Evolutionary conservation across 2,888 invertebrate species (phyloP).

Genomic region (Fragum whitleyi): DNA sequence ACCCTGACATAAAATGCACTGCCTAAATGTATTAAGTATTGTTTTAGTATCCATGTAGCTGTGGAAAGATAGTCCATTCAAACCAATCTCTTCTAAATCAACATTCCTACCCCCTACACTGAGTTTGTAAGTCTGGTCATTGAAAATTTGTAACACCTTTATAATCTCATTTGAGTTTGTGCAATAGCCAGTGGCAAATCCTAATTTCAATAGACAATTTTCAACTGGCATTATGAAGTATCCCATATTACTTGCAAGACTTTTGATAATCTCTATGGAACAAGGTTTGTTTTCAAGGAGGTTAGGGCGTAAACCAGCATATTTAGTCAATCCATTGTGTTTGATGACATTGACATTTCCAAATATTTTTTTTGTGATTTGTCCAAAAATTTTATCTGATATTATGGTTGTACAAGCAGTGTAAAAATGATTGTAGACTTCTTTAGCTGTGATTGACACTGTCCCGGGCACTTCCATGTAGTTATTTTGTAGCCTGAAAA

Average conservation of each 20-base stretch:
- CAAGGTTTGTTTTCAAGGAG: conserved; percentile 8
- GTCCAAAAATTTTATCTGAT: background rate
- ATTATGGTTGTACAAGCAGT: background rate
- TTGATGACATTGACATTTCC: conserved; percentile 6
- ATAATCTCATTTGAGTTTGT: conserved; percentile 22
- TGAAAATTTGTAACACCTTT: conserved; percentile 6
- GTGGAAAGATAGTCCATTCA: conserved; percentile 6
- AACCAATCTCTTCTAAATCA: conserved; percentile 11
- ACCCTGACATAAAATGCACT: conserved; percentile 21
- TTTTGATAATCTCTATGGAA: background rate
- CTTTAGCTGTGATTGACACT: conserved; percentile 27
- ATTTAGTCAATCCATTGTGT: background rate
- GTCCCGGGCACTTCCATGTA: conserved; percentile 31
- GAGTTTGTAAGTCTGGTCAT: conserved; percentile 4
- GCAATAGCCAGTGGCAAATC: conserved; percentile 16
- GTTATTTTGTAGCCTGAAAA: conserved; percentile 25
- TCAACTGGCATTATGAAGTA: background rate
- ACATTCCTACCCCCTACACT: conserved; percentile 27
- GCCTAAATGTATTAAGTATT: conserved; percentile 27
- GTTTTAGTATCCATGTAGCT: background rate
- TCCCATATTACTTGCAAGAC: conserved; percentile 13
- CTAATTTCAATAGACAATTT: conserved; percentile 13
- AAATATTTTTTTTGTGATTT: conserved; percentile 14
- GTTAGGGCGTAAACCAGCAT: conserved; percentile 17
- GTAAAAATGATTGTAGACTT: background rate